These are phyloP conservation scores for Anabas testudineus DNA, from an alignment of 2,797 vertebrate species.

Conservation along the genomic window DNA sequence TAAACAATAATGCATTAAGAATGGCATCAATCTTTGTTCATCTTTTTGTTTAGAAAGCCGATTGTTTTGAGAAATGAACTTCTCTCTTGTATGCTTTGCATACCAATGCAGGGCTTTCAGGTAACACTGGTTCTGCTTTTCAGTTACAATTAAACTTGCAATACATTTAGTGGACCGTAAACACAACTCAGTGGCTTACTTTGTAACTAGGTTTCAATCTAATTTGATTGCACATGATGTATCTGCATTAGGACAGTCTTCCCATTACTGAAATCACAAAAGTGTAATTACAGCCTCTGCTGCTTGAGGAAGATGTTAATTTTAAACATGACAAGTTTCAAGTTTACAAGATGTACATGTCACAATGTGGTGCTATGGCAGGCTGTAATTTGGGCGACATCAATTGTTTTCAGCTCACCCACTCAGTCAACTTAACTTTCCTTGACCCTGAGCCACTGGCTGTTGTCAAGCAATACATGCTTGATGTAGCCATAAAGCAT, in stretches of 20 bases:
- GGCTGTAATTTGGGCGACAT: neutral
- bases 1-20: too few relatives aligned
- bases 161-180: neutral
- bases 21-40: too few relatives aligned
- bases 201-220: neutral
- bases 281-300: neutral
- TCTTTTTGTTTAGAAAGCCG: too few relatives aligned
- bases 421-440: conserved; percentile 7
- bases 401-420: conserved; percentile 9
- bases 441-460: conserved; percentile 4
- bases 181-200: too few relatives aligned
- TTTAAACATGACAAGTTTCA: neutral
- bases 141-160: neutral
- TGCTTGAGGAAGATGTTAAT: conserved; percentile 7
- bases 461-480: conserved; percentile 15
- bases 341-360: conserved; percentile 1
- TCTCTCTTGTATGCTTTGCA: too few relatives aligned
- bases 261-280: conserved; percentile 1
- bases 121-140: neutral
- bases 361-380: neutral
- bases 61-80: too few relatives aligned
- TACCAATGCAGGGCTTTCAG: neutral
- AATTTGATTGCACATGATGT: conserved; percentile 1
- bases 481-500: conserved; percentile 1
- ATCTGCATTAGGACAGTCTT: conserved; percentile 3